Percentiles rank a stretch among this genome's conserved stretches.
Conservation (phyloP, 2,113 vertebrate genomes). For the Smithornis capensis region DNA sequence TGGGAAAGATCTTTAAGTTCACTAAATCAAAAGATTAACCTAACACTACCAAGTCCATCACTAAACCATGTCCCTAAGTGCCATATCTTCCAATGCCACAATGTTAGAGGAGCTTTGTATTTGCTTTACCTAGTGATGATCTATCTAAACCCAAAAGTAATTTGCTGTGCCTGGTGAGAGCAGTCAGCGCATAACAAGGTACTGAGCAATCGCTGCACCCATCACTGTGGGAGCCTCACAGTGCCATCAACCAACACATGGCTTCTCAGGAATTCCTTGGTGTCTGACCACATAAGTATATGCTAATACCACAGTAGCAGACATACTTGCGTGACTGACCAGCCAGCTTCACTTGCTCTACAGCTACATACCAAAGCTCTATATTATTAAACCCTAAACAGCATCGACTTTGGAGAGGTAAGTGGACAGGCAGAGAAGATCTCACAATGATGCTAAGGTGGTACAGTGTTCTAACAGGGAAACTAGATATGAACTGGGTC, state of each 20-base stretch:
- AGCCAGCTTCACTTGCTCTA: background rate
- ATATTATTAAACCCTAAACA: background rate
- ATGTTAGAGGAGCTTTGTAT: background rate
- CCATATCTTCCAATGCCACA: background rate
- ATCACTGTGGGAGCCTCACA: background rate
- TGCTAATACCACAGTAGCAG: background rate
- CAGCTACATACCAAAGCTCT: background rate
- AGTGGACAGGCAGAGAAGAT: background rate
- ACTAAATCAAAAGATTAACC: background rate
- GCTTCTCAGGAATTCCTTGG: constrained; percentile 33
- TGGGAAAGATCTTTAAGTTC: background rate
- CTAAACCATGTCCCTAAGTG: background rate
- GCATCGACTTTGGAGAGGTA: background rate
- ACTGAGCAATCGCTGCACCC: background rate
- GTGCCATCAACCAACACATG: rapidly evolving
- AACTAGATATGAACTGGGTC: background rate
- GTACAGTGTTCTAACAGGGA: background rate
- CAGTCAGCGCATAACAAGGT: constrained; percentile 18
- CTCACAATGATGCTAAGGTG: background rate
- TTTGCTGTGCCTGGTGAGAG: background rate
- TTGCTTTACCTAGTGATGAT: background rate
- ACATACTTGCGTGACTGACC: background rate
- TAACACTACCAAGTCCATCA: background rate
- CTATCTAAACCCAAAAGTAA: background rate
- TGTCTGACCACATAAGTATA: background rate